Percentiles rank a stretch among this genome's conserved stretches.
phyloP scores from a whole-genome alignment of 2,113 vertebrate species.

The Acrocephalus arundinaceus region DNA sequence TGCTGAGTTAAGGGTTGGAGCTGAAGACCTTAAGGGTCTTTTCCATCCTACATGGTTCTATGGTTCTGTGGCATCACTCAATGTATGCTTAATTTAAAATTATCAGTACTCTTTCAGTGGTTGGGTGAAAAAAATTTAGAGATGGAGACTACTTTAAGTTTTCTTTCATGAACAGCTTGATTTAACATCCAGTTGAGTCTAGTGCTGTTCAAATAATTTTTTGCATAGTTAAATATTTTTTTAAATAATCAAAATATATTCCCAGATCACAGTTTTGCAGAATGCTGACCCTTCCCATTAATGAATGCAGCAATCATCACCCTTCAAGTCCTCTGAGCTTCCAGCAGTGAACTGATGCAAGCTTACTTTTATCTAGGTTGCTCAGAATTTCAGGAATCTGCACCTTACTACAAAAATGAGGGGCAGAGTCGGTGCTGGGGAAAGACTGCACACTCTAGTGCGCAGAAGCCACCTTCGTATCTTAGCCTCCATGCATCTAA shows the following conservation, averaged over 20 bases:
- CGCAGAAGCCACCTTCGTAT: background rate
- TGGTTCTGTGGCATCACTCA: background rate
- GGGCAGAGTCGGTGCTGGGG: background rate
- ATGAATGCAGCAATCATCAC: background rate
- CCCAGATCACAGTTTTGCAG: background rate
- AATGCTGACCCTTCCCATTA: background rate
- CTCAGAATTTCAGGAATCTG: slow-evolving; percentile 1
- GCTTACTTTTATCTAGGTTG: slow-evolving; percentile 1
- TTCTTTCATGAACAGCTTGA: background rate
- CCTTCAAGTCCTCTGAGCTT: background rate
- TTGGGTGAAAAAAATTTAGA: background rate
- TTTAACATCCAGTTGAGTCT: background rate
- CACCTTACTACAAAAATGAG: background rate
- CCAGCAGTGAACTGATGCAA: background rate
- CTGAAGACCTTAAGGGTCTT: background rate
- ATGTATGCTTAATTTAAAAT: background rate
- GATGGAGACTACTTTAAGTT: background rate
- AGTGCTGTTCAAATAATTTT: background rate
- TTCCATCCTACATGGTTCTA: background rate
- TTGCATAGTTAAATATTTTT: background rate
- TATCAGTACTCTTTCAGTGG: background rate
- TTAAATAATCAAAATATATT: background rate
- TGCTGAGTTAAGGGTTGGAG: background rate
- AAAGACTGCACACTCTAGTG: background rate
- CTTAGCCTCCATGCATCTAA: background rate